Evolutionary conservation across 1,140 invertebrate genomes (phyloP).

Genomic region (Acromyrmex heyeri): DNA sequence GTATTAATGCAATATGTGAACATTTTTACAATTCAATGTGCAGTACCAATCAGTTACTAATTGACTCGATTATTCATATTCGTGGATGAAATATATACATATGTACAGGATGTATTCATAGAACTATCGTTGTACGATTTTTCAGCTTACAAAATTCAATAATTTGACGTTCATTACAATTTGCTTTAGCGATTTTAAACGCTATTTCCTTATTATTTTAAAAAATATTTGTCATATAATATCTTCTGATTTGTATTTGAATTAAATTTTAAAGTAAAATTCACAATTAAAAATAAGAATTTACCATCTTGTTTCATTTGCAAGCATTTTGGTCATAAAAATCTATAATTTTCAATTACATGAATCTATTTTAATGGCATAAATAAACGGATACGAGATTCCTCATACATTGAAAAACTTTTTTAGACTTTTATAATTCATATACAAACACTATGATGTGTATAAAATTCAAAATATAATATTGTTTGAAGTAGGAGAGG

Average conservation of each 20-base stretch:
- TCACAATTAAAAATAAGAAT: not conserved
- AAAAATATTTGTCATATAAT: not conserved
- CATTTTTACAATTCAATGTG: constrained; percentile 20
- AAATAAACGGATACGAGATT: not conserved
- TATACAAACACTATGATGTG: not conserved
- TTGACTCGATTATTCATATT: constrained; percentile 30
- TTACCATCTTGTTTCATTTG: not conserved
- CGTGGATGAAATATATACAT: constrained; percentile 22
- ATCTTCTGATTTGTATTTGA: not conserved
- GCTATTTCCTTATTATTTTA: not conserved
- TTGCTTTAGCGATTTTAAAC: not conserved
- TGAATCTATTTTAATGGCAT: not conserved
- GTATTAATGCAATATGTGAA: constrained; percentile 35
- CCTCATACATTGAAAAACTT: not conserved
- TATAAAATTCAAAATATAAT: not conserved
- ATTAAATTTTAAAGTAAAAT: constrained; percentile 9
- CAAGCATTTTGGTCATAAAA: not conserved
- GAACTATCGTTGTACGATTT: not conserved
- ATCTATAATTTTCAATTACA: constrained; percentile 10
- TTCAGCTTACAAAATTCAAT: constrained; percentile 21
- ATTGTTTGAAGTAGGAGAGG: constrained; percentile 24
- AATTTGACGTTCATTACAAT: not conserved
- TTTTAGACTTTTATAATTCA: constrained; percentile 1
- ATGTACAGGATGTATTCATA: not conserved
- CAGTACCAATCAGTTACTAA: constrained; percentile 34